Percentiles rank a stretch among this genome's conserved stretches.
Evolutionary conservation across 2,113 vertebrate species (phyloP).

Genomic region (Prolemur simus): DNA sequence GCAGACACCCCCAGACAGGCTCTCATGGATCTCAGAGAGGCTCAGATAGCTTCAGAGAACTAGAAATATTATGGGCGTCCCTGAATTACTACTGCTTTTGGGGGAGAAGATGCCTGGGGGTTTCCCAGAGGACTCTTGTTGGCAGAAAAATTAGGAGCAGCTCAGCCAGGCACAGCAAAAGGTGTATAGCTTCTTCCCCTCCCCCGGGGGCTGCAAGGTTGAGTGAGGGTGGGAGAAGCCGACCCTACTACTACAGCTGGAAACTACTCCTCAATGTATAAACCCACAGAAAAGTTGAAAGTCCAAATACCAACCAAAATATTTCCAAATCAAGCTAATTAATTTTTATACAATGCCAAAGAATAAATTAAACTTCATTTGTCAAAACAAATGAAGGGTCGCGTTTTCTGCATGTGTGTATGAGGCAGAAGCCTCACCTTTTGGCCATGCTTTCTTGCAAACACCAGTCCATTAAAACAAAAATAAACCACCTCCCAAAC

Average conservation of each 20-base stretch:
- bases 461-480: not conserved
- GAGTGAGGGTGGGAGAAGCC: not conserved
- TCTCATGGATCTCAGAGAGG: not conserved
- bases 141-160: not conserved
- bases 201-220: no score
- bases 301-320: not conserved
- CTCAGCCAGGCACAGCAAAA: not conserved
- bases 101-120: not conserved
- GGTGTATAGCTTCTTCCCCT: no score
- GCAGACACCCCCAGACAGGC: not conserved
- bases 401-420: not conserved
- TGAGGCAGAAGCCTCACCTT: not conserved
- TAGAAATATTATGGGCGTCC: not conserved
- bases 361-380: not conserved
- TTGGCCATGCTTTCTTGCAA: not conserved
- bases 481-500: not conserved
- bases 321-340: slow-evolving; percentile 23
- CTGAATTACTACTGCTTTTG: not conserved
- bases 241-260: accelerated
- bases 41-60: not conserved
- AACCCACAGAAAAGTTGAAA: not conserved
- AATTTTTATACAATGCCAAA: not conserved
- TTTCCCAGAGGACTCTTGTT: not conserved
- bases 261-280: not conserved
- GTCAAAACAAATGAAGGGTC: not conserved